phyloP scores from a whole-genome alignment of 1,140 invertebrate genomes.

The Drosophila pallidifrons region DNA sequence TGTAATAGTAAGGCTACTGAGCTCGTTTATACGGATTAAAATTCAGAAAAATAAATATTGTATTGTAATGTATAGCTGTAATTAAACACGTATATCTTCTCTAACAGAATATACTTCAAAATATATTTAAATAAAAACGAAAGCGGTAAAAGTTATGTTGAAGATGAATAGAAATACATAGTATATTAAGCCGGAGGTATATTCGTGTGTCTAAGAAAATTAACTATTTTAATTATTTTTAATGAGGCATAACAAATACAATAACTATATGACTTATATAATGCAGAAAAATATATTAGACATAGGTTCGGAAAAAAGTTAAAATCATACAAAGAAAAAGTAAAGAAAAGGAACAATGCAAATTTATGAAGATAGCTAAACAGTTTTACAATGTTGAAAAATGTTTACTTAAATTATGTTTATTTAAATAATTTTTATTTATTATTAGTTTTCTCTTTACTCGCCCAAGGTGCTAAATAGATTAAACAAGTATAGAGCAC shows the following conservation, averaged over 20 bases:
- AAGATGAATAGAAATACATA: constrained; percentile 78
- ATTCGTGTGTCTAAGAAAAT: constrained; percentile 54
- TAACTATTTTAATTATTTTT: constrained; percentile 76
- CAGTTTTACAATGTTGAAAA: constrained; percentile 18
- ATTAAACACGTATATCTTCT: constrained; percentile 26
- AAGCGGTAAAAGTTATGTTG: constrained; percentile 69
- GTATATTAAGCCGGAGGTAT: constrained; percentile 59
- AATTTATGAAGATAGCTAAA: constrained; percentile 44
- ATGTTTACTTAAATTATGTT: constrained; percentile 32
- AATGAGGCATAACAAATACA: constrained; percentile 73
- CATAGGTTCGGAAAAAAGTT: constrained; percentile 4
- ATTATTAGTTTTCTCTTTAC: not conserved
- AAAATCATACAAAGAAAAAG: constrained; percentile 27
- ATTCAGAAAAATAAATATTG: too few relatives aligned
- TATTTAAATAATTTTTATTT: constrained; percentile 15
- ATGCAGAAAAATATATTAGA: constrained; percentile 26
- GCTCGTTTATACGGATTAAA: not conserved
- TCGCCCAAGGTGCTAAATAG: constrained; percentile 68
- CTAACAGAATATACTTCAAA: constrained; percentile 42
- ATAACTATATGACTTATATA: constrained; percentile 57
- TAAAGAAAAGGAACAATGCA: constrained; percentile 43
- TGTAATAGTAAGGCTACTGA: constrained; percentile 52
- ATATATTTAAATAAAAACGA: constrained; percentile 66
- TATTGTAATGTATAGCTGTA: too few relatives aligned
- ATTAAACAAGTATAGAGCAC: constrained; percentile 23